phyloP scores from a whole-genome alignment of 2,888 invertebrate species.

The Anthoptus insignis region DNA sequence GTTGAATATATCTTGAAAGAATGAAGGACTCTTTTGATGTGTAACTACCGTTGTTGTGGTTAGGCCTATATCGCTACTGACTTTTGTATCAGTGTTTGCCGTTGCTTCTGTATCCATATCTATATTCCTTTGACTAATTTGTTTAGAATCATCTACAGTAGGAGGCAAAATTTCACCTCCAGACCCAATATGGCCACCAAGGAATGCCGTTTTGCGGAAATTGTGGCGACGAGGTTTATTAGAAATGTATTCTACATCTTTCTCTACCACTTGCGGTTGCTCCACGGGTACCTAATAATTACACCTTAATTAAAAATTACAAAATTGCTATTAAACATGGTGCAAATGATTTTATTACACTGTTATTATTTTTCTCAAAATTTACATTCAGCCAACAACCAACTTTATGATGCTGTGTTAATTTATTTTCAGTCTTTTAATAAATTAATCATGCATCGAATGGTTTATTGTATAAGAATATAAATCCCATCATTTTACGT shows the following conservation, averaged over 20 bases:
- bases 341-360: too few relatives aligned
- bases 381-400: too few relatives aligned
- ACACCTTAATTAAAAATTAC: conserved; percentile 12
- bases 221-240: conserved; percentile 69
- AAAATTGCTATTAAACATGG: too few relatives aligned
- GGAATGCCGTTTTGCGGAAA: conserved; percentile 64
- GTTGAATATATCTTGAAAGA: conserved; percentile 89
- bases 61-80: conserved; percentile 43
- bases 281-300: conserved; percentile 65
- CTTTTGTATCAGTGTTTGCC: conserved; percentile 52
- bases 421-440: too few relatives aligned
- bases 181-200: conserved; percentile 69
- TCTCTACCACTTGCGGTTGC: conserved; percentile 63
- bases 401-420: too few relatives aligned
- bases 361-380: too few relatives aligned
- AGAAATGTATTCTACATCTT: conserved; percentile 64
- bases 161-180: conserved; percentile 54
- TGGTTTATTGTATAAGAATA: too few relatives aligned
- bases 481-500: too few relatives aligned
- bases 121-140: conserved; percentile 66
- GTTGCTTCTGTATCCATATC: conserved; percentile 63
- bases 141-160: conserved; percentile 51
- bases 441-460: too few relatives aligned
- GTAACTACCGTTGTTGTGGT: conserved; percentile 61
- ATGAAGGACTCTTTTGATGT: conserved; percentile 68